Base-by-base conservation (phyloP, 2,797 vertebrate species). In the Mastacembelus armatus region DNA sequence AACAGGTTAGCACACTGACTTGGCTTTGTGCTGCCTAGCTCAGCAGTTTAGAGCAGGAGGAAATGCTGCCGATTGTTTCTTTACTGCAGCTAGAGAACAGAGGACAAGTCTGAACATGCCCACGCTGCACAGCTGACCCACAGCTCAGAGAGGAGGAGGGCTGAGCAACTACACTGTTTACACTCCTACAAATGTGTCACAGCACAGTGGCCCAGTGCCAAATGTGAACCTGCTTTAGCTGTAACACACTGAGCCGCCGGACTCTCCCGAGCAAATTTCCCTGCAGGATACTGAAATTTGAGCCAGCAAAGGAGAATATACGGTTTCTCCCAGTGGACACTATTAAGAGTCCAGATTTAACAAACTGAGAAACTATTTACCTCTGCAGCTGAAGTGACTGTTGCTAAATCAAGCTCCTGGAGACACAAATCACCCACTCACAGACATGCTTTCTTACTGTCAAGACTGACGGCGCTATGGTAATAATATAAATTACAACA, bases 21-120 rank as follows among this genome's bases (percentile, higher is more conserved):
- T 30, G 50, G 24, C n/a, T 61, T 9, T n/a, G 16, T 57, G 55
- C 52, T 36, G 61, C 27, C 4, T 10, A 19, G 49, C 16, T 51
- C 71, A 63, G 39, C 12, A 1, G 15, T 18, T 42, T 30, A 43
- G 21, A 59, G 56, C 14, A 60, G 56, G 19, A 71, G 72, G 74
- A 85, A 80, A 39, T 5, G 40, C 57, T 59, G 64, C 71, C 62
- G 49, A 52, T 11, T 61, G 52, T 74, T 40, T 63, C 67, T 75
- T 43, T 59, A 14, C 7, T 40, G 57, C 72, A 79, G 82, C 42
- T 35, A 36, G 45, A 44, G 27, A 1, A 24, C 32, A 5, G 38
- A 39, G 70, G 73, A 87, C 91, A 91, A 48, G 91, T 85, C 91
- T 88, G 74, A 83, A 91, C 91, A 90, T 90, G 91, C 73, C 88